Evolutionary conservation across 2,888 invertebrate genomes (phyloP).

Genomic region (Iselma pallidipennis): DNA sequence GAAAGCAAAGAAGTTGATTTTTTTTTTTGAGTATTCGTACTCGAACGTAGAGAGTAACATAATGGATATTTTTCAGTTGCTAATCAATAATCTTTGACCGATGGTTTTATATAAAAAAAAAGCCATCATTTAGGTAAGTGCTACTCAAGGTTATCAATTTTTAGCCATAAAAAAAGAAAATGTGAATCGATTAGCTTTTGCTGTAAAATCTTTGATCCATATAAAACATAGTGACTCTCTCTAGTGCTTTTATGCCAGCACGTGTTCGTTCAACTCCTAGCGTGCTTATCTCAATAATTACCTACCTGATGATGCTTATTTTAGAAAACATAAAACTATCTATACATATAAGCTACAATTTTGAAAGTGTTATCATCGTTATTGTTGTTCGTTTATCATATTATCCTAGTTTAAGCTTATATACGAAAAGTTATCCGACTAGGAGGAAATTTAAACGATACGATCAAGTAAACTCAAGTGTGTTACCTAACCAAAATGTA

Average conservation of each 20-base stretch:
- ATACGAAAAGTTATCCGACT: too few species aligned
- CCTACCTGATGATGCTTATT: not conserved
- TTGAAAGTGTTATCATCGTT: not conserved
- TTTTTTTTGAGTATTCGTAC: not conserved
- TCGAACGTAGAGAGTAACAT: too few species aligned
- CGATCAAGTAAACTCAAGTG: too few species aligned
- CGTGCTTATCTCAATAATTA: too few species aligned
- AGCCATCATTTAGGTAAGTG: slow-evolving; percentile 34
- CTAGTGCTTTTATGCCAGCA: slow-evolving; percentile 21
- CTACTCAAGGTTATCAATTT: slow-evolving; percentile 34
- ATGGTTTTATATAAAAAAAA: not conserved
- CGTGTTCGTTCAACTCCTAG: slow-evolving; percentile 18
- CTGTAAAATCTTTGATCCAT: not conserved
- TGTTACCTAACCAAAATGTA: slow-evolving; percentile 21
- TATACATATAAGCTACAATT: not conserved
- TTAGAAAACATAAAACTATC: not conserved
- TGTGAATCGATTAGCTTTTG: slow-evolving; percentile 35
- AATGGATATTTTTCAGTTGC: not conserved
- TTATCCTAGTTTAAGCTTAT: too few species aligned
- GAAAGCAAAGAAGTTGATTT: slow-evolving; percentile 15
- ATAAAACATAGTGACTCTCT: slow-evolving; percentile 16
- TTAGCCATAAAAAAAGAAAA: slow-evolving; percentile 34
- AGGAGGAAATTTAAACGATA: too few species aligned
- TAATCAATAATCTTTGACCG: not conserved
- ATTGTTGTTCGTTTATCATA: not conserved